phyloP scores from a whole-genome alignment of 2,888 invertebrate species.

The Gymnosoma rotundatum region DNA sequence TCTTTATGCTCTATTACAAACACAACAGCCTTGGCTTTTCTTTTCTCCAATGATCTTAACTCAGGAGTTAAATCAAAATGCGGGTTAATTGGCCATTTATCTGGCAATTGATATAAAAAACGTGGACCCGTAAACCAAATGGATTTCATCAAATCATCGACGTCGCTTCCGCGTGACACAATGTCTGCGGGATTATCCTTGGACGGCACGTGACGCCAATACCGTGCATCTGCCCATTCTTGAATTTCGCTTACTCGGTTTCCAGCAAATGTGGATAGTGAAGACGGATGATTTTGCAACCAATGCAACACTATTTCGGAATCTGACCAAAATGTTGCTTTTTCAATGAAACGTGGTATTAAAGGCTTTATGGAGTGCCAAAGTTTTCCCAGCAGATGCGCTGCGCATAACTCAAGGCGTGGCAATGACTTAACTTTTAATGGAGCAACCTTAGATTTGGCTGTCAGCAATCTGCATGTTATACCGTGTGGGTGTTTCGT shows the following conservation, averaged over 20 bases:
- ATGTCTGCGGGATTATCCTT: constrained; percentile 20
- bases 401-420: constrained; percentile 51
- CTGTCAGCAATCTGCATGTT: constrained; percentile 34
- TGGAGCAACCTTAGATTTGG: constrained; percentile 61
- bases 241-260: constrained; percentile 40
- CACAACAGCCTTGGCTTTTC: background rate
- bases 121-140: constrained; percentile 10
- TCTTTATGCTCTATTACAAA: background rate
- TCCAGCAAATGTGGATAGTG: constrained; percentile 36
- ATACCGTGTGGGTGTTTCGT: background rate
- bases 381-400: constrained; percentile 47
- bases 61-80: constrained; percentile 21
- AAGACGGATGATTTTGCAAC: constrained; percentile 42
- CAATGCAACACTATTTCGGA: constrained; percentile 46
- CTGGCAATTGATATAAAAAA: constrained; percentile 21
- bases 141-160: background rate
- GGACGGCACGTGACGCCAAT: constrained; percentile 1
- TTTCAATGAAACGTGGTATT: constrained; percentile 20
- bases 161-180: constrained; percentile 1
- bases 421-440: constrained; percentile 55
- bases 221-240: constrained; percentile 32
- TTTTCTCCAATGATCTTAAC: constrained; percentile 30
- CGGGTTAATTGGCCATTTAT: constrained; percentile 15
- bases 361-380: constrained; percentile 22
- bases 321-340: constrained; percentile 50